Evolutionary conservation across 1,140 invertebrate species (phyloP), one percentile per base, ranked within the genome.

Genomic region (Solen grandis): DNA sequence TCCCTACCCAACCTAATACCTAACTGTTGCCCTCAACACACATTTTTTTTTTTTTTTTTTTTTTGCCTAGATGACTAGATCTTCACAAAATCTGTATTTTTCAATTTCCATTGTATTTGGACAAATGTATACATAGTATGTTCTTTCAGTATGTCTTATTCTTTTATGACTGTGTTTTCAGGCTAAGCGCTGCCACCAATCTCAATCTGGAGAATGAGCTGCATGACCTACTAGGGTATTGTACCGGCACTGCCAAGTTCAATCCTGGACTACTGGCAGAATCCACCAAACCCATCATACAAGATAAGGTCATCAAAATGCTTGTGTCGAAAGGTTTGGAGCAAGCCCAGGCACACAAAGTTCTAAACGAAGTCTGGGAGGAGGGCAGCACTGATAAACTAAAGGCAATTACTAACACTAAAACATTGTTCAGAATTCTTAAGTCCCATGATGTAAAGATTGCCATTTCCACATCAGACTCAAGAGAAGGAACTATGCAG

Each of bases 401-500:
- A 29, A 92, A 92, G 81, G 85, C 90, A 59, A 82, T 93, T 5
- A 87, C 88, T 19, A 90, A 93, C 73, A 69, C 93, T 36, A 85
- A 86, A 59, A 88, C 85, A 31, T 73, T 93, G 60, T 93, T 93
- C 84, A 84, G 89, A 60, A 87, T 92, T 46, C 87, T 93, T 0
- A 89, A 90, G 69, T 73, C 83, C 16, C 87, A 92, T 62, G 86
- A 88, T n/a, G 85, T 93, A 1, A 93, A 93, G 84, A 91, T 93
- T 69, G 93, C 93, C 13, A 88, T 93, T 31, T 93, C 93, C 68
- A 93, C 93, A 1, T 88, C 92, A 31, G 93, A 93, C 82, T 92
- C 88, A 66, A 84, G 90, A 10, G 60, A 87, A 50, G 92, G 90
- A 27, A 93, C 93, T 8, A 36, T 90, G 52, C 85, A 86, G 2